These are phyloP conservation scores for Etheostoma spectabile DNA, from an alignment of 2,113 vertebrate species.

Conservation along the genomic window DNA sequence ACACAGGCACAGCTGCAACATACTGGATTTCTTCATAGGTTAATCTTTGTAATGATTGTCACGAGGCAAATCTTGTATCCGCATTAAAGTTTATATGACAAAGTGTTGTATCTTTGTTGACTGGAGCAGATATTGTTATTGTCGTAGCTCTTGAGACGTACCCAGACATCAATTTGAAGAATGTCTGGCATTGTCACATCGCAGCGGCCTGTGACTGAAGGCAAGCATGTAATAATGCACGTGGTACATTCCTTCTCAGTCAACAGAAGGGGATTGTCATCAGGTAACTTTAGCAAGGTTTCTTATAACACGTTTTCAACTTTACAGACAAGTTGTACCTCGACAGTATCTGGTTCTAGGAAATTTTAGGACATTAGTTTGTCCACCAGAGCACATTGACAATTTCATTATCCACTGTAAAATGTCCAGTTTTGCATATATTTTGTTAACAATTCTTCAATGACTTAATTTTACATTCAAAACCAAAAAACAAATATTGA, in stretches of 20 bases:
- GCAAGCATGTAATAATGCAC: constrained; percentile 41
- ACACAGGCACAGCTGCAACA: neutral
- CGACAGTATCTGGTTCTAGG: neutral
- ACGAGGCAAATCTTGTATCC: neutral
- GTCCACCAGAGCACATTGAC: neutral
- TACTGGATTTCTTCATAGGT: neutral
- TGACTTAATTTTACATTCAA: neutral
- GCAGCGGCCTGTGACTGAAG: constrained; percentile 36
- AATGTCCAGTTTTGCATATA: too few relatives aligned
- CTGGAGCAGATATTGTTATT: constrained; percentile 43
- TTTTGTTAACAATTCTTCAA: neutral
- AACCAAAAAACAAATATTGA: neutral
- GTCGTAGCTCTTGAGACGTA: constrained; percentile 41
- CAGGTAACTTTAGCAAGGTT: neutral
- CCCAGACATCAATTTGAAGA: constrained; percentile 51
- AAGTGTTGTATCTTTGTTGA: constrained; percentile 36
- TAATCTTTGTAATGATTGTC: neutral
- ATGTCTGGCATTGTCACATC: constrained; percentile 55
- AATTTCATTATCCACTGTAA: neutral
- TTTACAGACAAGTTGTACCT: neutral
- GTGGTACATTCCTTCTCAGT: neutral
- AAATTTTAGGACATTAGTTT: neutral
- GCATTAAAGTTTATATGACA: neutral
- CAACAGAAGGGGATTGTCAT: too few relatives aligned
- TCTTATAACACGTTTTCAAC: neutral